Percentiles rank a stretch among this genome's conserved stretches.
Conservation (phyloP, 53 echinoderm and acorn worm species). For the Stichopus horrens region DNA sequence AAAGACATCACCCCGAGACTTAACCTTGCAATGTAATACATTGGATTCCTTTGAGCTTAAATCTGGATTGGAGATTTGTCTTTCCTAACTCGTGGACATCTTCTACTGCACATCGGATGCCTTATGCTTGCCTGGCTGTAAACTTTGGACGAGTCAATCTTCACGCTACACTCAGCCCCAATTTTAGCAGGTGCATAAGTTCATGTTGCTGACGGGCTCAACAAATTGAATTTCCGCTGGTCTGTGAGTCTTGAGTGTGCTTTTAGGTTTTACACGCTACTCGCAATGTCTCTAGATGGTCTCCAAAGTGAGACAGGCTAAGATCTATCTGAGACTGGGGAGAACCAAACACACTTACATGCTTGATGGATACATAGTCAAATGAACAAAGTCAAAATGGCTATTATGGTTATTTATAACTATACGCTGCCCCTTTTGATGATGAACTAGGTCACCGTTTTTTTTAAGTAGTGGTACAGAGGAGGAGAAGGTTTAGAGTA, state of each 20-base stretch:
- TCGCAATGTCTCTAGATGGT: not conserved
- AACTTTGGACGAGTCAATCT: not conserved
- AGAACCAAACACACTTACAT: not conserved
- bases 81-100: not conserved
- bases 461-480: no score
- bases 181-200: constrained; percentile 27
- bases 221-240: constrained; percentile 33
- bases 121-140: not conserved
- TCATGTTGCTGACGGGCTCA: constrained; percentile 21
- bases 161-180: constrained; percentile 18
- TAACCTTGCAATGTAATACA: constrained; percentile 34
- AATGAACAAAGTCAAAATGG: no score
- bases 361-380: no score
- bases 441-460: no score
- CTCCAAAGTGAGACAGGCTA: not conserved
- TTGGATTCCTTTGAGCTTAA: constrained; percentile 2
- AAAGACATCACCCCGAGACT: not conserved
- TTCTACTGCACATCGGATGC: not conserved
- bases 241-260: not conserved
- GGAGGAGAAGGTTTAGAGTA: no score
- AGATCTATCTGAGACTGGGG: not conserved
- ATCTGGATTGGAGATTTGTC: not conserved
- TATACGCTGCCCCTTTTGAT: no score
- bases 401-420: no score
- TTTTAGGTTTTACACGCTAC: not conserved